Evolutionary conservation across 2,113 vertebrate species (phyloP).

Genomic region (Pan troglodytes): DNA sequence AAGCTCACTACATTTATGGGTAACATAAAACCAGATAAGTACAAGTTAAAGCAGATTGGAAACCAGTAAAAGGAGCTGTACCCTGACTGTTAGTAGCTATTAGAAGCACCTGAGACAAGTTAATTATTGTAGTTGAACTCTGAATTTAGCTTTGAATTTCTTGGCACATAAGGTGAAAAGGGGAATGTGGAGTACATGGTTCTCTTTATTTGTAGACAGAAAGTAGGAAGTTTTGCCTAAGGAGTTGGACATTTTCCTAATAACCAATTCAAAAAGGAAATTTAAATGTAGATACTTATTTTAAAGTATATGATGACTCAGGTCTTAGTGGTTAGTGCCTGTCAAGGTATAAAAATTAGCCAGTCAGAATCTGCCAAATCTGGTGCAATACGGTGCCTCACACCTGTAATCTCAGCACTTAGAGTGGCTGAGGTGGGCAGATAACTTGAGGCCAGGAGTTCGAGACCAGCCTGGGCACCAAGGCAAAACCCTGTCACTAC

Average conservation of each 20-base stretch:
- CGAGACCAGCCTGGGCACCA: not conserved
- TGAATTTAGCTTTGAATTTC: constrained; percentile 38
- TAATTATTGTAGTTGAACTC: not conserved
- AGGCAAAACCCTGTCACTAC: not conserved
- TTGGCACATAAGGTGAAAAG: not conserved
- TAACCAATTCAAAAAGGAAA: constrained; percentile 33
- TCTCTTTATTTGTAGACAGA: not conserved
- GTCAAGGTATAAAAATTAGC: not conserved
- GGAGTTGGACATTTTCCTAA: constrained; percentile 13
- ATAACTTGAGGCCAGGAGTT: not conserved
- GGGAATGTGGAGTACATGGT: not conserved
- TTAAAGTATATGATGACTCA: not conserved
- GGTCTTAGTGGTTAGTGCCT: not conserved
- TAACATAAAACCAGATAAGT: not conserved
- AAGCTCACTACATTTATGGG: not conserved
- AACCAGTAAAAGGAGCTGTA: not conserved
- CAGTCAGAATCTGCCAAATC: not conserved
- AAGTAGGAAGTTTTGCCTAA: constrained; percentile 7
- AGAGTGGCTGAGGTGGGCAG: not conserved
- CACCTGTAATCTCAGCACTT: not conserved
- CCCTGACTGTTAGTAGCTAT: not conserved
- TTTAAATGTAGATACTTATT: not conserved
- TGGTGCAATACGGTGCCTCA: not conserved
- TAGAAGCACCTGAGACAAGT: not conserved
- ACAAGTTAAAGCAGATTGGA: constrained; percentile 22